A percentile compares a stretch with the other conserved stretches of the same genome.
Evolutionary conservation across 2,888 invertebrate species (phyloP).

Genomic region (Apoda limacodes): DNA sequence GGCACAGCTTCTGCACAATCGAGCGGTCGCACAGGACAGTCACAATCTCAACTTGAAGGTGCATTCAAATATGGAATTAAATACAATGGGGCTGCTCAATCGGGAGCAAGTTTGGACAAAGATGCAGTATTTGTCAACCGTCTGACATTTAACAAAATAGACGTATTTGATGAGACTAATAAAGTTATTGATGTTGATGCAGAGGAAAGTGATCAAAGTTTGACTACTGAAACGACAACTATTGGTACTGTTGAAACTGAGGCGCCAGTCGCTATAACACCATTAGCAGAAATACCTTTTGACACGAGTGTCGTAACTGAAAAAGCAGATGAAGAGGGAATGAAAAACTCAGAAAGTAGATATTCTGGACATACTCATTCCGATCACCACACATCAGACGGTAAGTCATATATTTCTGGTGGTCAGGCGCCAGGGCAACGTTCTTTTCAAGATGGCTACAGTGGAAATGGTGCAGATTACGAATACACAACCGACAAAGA

Average conservation of each 20-base stretch:
- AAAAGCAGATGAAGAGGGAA: slow-evolving; percentile 25
- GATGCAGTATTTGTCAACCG: slow-evolving; percentile 55
- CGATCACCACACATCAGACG: slow-evolving; percentile 43
- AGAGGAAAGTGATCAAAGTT: slow-evolving; percentile 18
- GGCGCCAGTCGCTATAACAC: slow-evolving; percentile 6
- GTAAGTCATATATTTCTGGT: no score
- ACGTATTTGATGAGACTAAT: slow-evolving; percentile 50
- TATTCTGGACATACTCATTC: slow-evolving; percentile 39
- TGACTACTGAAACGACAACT: slow-evolving; percentile 20
- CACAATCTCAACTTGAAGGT: slow-evolving; percentile 86
- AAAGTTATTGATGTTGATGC: slow-evolving; percentile 48
- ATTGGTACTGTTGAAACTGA: slow-evolving; percentile 22
- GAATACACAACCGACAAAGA: slow-evolving; percentile 52
- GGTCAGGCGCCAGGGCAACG: slow-evolving; percentile 31
- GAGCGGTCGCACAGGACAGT: slow-evolving; percentile 79
- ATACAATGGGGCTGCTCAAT: slow-evolving; percentile 85
- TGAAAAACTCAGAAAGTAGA: slow-evolving; percentile 30
- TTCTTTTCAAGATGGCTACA: slow-evolving; percentile 41
- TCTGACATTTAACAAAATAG: slow-evolving; percentile 51
- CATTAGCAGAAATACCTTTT: slow-evolving; percentile 8
- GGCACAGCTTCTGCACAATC: slow-evolving; percentile 85
- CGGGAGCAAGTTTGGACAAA: slow-evolving; percentile 79
- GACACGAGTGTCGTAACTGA: slow-evolving; percentile 17
- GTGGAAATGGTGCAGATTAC: slow-evolving; percentile 34
- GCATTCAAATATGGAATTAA: slow-evolving; percentile 82